A percentile compares a stretch with the other conserved stretches of the same genome.
Conservation (phyloP, 1,140 invertebrate genomes). For the Dendrolimus kikuchii region DNA sequence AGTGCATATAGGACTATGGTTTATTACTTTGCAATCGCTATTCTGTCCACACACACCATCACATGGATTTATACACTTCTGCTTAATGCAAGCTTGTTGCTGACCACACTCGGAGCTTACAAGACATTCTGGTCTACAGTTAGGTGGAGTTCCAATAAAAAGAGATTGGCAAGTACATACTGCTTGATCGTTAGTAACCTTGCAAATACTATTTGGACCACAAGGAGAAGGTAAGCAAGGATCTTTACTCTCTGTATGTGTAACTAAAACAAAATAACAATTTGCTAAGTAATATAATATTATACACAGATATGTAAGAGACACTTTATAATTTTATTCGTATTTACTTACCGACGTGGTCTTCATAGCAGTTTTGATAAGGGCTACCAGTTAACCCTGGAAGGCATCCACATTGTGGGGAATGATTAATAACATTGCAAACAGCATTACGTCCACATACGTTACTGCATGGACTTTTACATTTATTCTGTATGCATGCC, state of each 20-base stretch:
- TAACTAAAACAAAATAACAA: conserved; percentile 10
- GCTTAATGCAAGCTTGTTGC: conserved; percentile 62
- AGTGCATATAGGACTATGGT: conserved; percentile 72
- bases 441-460: conserved; percentile 77
- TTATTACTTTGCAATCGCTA: conserved; percentile 73
- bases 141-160: conserved; percentile 64
- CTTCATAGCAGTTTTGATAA: conserved; percentile 58
- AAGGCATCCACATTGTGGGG: conserved; percentile 73
- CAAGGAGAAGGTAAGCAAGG: conserved; percentile 86
- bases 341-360: conserved; percentile 25
- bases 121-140: conserved; percentile 73
- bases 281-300: conserved; percentile 18
- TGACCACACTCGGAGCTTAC: conserved; percentile 69
- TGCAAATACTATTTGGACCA: conserved; percentile 82
- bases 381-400: conserved; percentile 75
- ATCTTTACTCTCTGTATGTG: conserved; percentile 51
- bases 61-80: conserved; percentile 74
- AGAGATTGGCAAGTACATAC: conserved; percentile 77
- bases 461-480: conserved; percentile 78
- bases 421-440: conserved; percentile 75
- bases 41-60: conserved; percentile 74
- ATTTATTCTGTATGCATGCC: conserved; percentile 76
- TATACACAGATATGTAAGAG: conserved; percentile 1
- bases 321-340: conserved; percentile 2
- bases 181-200: conserved; percentile 77